Evolutionary conservation across 2,113 vertebrate species (phyloP), one percentile per base, ranked within the genome.

Genomic region (Nothoprocta pentlandii): DNA sequence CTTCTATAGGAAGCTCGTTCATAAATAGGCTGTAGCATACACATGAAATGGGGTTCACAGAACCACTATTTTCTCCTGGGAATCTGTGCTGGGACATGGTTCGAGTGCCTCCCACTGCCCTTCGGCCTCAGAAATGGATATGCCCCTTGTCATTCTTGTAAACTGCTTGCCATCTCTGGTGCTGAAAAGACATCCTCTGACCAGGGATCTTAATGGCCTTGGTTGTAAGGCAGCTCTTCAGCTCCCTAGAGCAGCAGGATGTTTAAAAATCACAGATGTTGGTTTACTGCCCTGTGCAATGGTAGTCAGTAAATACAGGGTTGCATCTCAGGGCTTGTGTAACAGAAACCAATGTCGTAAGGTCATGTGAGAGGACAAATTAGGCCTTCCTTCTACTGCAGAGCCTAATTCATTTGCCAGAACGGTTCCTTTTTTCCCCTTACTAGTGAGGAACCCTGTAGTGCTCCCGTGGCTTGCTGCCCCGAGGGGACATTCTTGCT

Each of bases 361-460:
- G 63, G n/a, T 83, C 28, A 32, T 36, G 9, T 36, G 61, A 78
- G 32, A 64, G 42, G 16, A 42, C 46, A 46, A 7, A 73, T 42
- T 7, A 2, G 2, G 41, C 3, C 49, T 53, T 16, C 14, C 85
- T 19, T 4, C 41, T 80, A 5, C 7, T 68, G 32, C 36, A 67
- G 79, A 36, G 32, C n/a, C 54, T 59, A 23, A 42, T 8, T n/a
- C n/a, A 4, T 28, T 75, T 28, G 54, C 34, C 16, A 39, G 39
- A n/a, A 76, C 13, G 17, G 17, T 68, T 92, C 34, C 19, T 82
- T 85, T 85, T 42, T 46, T 47, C 68, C 91, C 70, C 79, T 56
- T 3, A 8, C 32, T 34, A 62, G 51, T 0, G 0, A 4, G 34
- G 25, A 70, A 13, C 0, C 2, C 66, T 78, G 66, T 1, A 0